These are phyloP conservation scores for Entomobrya multifasciata DNA, from an alignment of 2,888 invertebrate genomes.

Conservation along the genomic window DNA sequence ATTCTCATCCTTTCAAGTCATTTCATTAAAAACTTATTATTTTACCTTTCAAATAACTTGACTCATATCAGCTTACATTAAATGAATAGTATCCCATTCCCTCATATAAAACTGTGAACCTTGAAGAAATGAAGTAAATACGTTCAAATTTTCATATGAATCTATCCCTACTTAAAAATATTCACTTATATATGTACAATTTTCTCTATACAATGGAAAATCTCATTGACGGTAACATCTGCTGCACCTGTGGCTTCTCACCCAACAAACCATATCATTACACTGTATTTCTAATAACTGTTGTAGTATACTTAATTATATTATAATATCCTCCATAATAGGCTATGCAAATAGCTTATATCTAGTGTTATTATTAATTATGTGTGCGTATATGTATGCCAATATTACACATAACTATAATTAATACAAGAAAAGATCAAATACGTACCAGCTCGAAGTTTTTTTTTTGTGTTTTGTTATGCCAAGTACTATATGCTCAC, in stretches of 20 bases:
- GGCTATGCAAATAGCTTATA: neutral
- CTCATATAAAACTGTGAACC: neutral
- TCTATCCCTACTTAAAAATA: neutral
- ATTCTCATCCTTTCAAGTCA: no score
- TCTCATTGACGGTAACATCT: slow-evolving; percentile 66
- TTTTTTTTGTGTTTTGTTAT: no score
- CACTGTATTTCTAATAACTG: neutral
- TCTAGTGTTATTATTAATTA: no score
- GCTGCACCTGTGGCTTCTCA: slow-evolving; percentile 8
- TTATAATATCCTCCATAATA: neutral
- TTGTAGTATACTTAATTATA: neutral
- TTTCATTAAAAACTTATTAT: no score
- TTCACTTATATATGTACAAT: neutral
- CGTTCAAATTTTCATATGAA: no score
- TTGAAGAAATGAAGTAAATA: neutral
- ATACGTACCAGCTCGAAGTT: no score
- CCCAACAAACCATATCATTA: neutral
- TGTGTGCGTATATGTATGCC: no score
- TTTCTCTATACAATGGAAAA: slow-evolving; percentile 48
- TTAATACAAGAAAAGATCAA: no score
- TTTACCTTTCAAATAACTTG: neutral
- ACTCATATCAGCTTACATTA: neutral
- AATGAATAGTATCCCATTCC: no score
- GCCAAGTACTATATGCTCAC: no score
- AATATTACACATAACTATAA: no score